Conservation (phyloP, 2,888 invertebrate species). For the Ectropis crepuscularia region DNA sequence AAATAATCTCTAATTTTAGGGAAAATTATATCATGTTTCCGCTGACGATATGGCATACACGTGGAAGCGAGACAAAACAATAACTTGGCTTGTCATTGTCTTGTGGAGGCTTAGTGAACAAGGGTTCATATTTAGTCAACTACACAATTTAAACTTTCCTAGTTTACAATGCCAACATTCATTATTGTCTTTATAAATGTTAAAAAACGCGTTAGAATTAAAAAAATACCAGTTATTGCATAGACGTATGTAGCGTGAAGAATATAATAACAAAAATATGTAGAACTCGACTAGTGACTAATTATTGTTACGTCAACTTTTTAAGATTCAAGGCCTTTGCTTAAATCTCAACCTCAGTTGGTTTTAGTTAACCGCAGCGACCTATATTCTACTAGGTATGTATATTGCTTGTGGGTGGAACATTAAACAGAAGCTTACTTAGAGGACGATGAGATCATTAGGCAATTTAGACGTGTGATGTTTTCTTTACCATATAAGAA, state of each 20-base stretch:
- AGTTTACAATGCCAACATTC: neutral
- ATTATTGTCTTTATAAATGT: neutral
- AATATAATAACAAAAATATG: neutral
- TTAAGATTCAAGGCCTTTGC: constrained; percentile 16
- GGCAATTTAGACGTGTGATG: constrained; percentile 6
- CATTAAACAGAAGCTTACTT: constrained; percentile 13
- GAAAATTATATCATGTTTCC: too few relatives aligned
- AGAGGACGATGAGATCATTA: constrained; percentile 9
- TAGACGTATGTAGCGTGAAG: constrained; percentile 3
- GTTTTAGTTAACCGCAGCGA: neutral
- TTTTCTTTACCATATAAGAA: neutral
- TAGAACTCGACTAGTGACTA: constrained; percentile 18
- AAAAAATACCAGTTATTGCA: neutral
- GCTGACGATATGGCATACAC: too few relatives aligned
- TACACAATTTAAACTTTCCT: neutral
- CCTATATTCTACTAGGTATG: constrained; percentile 7
- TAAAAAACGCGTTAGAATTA: neutral
- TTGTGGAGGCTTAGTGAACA: too few relatives aligned
- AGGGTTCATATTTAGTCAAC: neutral
- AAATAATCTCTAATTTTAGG: too few relatives aligned
- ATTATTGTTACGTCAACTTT: constrained; percentile 22
- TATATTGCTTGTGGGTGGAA: constrained; percentile 6
- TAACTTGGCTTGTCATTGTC: too few relatives aligned
- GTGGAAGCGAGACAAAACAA: too few relatives aligned
- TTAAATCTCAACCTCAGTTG: constrained; percentile 7